phyloP scores from a whole-genome alignment of 2,888 invertebrate genomes.

The Sturmia bella region DNA sequence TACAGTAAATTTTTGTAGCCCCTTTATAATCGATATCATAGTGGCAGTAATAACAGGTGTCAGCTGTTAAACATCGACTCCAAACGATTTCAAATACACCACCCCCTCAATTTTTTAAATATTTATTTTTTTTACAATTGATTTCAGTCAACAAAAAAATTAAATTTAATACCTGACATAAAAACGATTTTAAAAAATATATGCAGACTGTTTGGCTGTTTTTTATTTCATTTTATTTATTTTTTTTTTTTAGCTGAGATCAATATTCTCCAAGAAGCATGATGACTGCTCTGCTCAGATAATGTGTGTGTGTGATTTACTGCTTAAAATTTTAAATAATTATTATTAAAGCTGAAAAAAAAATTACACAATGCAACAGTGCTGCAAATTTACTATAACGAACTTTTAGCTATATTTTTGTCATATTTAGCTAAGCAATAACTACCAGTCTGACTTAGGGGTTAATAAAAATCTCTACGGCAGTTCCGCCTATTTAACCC shows the following conservation, averaged over 20 bases:
- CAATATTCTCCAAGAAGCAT: slow-evolving; percentile 7
- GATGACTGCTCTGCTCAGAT: slow-evolving; percentile 25
- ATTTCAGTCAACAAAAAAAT: slow-evolving; percentile 1
- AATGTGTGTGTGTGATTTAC: slow-evolving; percentile 33
- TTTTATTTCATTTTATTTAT: slow-evolving; percentile 23
- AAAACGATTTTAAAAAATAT: neutral
- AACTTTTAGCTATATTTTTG: too few relatives aligned
- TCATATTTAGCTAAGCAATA: too few relatives aligned
- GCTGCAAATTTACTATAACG: too few relatives aligned
- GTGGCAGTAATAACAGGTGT: slow-evolving; percentile 72
- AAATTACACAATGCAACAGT: slow-evolving; percentile 12
- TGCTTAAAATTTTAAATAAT: slow-evolving; percentile 21
- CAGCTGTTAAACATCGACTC: slow-evolving; percentile 71
- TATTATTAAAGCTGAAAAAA: slow-evolving; percentile 3
- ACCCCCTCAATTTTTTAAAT: slow-evolving; percentile 30
- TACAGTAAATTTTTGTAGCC: slow-evolving; percentile 16
- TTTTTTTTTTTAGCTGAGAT: slow-evolving; percentile 31
- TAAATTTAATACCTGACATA: neutral
- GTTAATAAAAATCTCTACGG: too few relatives aligned
- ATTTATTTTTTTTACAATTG: neutral
- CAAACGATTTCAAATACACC: slow-evolving; percentile 59
- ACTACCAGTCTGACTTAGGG: too few relatives aligned
- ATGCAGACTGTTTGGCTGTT: slow-evolving; percentile 48
- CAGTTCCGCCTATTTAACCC: too few relatives aligned
- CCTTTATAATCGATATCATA: slow-evolving; percentile 13